Base-by-base conservation (phyloP, 2,797 vertebrate species). In the Pangasius sanitwongsei region DNA sequence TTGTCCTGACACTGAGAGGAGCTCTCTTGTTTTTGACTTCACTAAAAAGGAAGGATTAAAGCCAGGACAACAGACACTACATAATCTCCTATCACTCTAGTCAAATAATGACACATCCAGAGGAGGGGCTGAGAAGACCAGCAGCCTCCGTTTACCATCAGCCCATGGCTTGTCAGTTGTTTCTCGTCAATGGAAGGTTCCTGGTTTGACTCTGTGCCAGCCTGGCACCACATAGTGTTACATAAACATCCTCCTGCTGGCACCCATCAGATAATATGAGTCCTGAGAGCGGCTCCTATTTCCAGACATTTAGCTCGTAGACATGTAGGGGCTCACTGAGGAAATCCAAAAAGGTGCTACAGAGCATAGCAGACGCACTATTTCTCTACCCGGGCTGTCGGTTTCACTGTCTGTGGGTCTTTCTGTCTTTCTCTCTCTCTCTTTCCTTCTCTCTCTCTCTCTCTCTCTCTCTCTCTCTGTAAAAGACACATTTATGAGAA, bases 401-500 rank as follows among this genome's bases (percentile, higher is more conserved):
- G 57, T 86, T 85, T 83, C 75, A 41, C 69, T 83, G 83, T 69
- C 85, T 85, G 28, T 78, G 70, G 86, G 41, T 85, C 80, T 85
- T 34, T 31, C 63, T 18, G 3, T 86, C 31, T 37, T 6, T 72
- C 50, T 48, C 65, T 67, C 86, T 34, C 41, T 78, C 34, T 85
- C 63, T 87, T 1, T 44, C 44, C 0, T 1, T 44, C 86, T 87
- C 90, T 94, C 48, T 87, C 4, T 69, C 34, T 69, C 18, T 13
- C 59, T n/a, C 13, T 67, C 25, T n/a, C 23, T 55, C 85, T 63
- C 59, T 87, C 77, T 59, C 57, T 90, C 25, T 82, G 94, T 93
- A 93, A 94, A 93, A 93, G 92, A 94, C 92, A 94, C 93, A 93
- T 92, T 92, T 92, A 93, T 93, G 91, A 93, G 96, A 96, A 97